Base-by-base conservation (phyloP, 2,797 vertebrate species). In the Sparus aurata region DNA sequence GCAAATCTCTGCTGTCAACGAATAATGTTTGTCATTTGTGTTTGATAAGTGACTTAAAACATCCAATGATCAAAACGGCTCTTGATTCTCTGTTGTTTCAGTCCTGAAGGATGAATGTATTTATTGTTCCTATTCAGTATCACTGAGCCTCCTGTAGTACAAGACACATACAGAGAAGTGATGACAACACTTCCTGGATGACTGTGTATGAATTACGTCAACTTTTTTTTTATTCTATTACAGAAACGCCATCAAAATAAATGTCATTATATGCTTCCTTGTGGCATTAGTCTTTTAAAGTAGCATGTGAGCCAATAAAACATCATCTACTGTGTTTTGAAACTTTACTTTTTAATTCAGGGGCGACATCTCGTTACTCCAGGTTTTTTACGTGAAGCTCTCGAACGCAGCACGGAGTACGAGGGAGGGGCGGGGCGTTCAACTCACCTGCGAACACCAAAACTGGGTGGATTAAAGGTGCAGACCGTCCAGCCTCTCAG, bases 381-480 rank as follows among this genome's bases (percentile, higher is more conserved):
- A 3, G 1, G 3, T 12, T 41, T 77, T 85, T 78, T 58, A 63
- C 74, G 54, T 16, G 57, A 17, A 16, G 77, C 55, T 20, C 79
- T 0, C 91, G 89, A 92, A 94, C 55, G 85, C 87, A 82, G n/a
- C 91, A 50, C 12, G 0, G n/a, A 0, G 25, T 0, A 53, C 17
- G 11, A 54, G 17, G 13, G 38, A 54, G 54, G 77, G 88, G 88
- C 81, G 84, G 77, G 49, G 85, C 58, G 17, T 55, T 17, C 0
- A 38, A 49, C 3, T 82, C 65, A 94, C 91, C 93, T 93, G 91
- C 6, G 71, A 77, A 79, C 82, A 75, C 77, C 75, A 80, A 86
- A 90, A 76, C 25, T 50, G 83, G 84, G 89, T 73, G 67, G 83
- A 88, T 85, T 77, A 80, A 71, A 85, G 77, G 74, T 30, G 45